Evolutionary conservation across 2,888 invertebrate genomes (phyloP).

Genomic region (Aleiodes leptofemur): DNA sequence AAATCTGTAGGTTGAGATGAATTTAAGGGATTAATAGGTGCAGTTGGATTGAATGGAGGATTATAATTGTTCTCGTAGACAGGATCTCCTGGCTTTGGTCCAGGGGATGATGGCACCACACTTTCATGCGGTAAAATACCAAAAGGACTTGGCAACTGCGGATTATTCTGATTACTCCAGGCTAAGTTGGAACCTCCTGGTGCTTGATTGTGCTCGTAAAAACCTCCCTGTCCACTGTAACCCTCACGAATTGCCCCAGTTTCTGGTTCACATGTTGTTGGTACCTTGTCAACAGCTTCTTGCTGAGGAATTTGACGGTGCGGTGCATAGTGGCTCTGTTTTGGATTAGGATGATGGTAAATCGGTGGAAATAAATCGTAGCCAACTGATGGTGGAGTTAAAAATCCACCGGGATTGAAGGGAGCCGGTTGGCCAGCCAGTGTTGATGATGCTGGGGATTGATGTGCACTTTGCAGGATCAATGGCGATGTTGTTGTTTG

Average conservation of each 20-base stretch:
- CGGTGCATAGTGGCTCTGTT: slow-evolving; percentile 85
- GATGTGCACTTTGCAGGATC: slow-evolving; percentile 81
- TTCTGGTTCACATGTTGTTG: slow-evolving; percentile 77
- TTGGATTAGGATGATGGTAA: slow-evolving; percentile 85
- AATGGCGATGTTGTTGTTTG: slow-evolving; percentile 82
- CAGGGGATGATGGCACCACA: slow-evolving; percentile 82
- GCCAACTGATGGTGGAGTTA: slow-evolving; percentile 85
- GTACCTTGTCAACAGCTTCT: slow-evolving; percentile 61
- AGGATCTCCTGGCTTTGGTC: slow-evolving; percentile 77
- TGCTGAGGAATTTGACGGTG: slow-evolving; percentile 81
- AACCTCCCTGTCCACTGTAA: slow-evolving; percentile 78
- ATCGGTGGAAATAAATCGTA: slow-evolving; percentile 91
- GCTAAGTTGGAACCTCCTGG: slow-evolving; percentile 78
- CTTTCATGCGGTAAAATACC: slow-evolving; percentile 88
- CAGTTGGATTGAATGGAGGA: slow-evolving; percentile 78
- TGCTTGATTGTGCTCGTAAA: slow-evolving; percentile 55
- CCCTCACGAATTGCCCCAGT: slow-evolving; percentile 79
- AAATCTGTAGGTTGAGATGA: slow-evolving; percentile 57
- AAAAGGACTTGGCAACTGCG: slow-evolving; percentile 83
- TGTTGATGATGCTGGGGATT: slow-evolving; percentile 74
- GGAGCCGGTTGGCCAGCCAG: slow-evolving; percentile 82
- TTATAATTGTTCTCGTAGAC: slow-evolving; percentile 83
- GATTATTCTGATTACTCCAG: slow-evolving; percentile 84
- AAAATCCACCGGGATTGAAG: slow-evolving; percentile 84
- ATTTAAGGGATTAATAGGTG: slow-evolving; percentile 4